Conservation (phyloP, 30 jellyfish, hydroid and myxozoan species). For the Phacellophora camtschatica region DNA sequence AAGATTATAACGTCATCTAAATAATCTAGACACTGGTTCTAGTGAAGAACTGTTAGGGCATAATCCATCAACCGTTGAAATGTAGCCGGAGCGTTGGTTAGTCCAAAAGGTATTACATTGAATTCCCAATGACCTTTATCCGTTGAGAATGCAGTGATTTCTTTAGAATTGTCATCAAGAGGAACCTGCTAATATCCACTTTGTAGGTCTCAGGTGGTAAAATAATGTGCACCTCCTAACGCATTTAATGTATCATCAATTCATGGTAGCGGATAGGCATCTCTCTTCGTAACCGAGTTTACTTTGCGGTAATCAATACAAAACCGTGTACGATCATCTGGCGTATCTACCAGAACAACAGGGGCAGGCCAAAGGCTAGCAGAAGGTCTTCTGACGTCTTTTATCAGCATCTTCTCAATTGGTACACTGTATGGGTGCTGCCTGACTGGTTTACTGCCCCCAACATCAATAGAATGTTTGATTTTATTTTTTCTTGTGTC, state of each 20-base stretch:
- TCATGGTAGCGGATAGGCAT: slow-evolving; percentile 64
- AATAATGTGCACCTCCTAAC: slow-evolving; percentile 11
- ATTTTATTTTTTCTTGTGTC: no score
- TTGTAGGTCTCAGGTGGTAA: slow-evolving; percentile 61
- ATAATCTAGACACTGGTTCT: slow-evolving; percentile 49
- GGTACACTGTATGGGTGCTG: slow-evolving; percentile 58
- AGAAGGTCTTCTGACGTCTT: slow-evolving; percentile 30
- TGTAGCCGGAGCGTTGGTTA: slow-evolving; percentile 68
- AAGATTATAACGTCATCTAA: slow-evolving; percentile 70
- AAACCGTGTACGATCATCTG: slow-evolving; percentile 52
- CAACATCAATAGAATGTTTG: slow-evolving; percentile 27
- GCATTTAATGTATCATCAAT: slow-evolving; percentile 49
- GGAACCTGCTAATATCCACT: slow-evolving; percentile 65
- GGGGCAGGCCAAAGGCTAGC: slow-evolving; percentile 78
- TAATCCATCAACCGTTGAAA: slow-evolving; percentile 62
- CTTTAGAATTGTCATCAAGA: slow-evolving; percentile 13
- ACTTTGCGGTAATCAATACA: slow-evolving; percentile 69
- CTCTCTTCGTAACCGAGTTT: slow-evolving; percentile 52
- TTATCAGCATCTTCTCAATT: slow-evolving; percentile 35
- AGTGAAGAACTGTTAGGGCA: slow-evolving; percentile 32
- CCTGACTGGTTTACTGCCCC: slow-evolving; percentile 26
- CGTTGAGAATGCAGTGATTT: slow-evolving; percentile 66
- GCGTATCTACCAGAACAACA: slow-evolving; percentile 50
- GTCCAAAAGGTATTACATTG: slow-evolving; percentile 63
- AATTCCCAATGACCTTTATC: slow-evolving; percentile 42